Base-by-base conservation (phyloP, 2,113 vertebrate species). In the Oceanites oceanicus region DNA sequence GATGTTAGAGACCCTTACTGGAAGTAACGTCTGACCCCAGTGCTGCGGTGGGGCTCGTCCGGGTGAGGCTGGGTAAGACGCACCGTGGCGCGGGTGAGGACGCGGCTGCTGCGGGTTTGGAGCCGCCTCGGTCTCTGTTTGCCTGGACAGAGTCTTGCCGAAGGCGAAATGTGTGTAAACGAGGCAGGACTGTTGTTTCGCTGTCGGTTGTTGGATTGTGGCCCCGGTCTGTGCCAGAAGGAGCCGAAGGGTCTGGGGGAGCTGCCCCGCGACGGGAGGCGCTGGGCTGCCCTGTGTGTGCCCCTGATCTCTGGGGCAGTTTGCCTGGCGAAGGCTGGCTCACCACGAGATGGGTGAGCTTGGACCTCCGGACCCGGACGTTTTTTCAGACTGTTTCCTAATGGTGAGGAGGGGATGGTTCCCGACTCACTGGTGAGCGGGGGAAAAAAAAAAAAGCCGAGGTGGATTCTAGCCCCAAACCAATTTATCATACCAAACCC, bases 281-380 rank as follows among this genome's bases (percentile, higher is more conserved):
- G 8, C n/a, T 47, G 56, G 55, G 49, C 56, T 40, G 84, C 22
- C 42, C 49, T 1, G 14, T 30, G 52, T 2, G 8, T n/a, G n/a
- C n/a, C 15, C 1, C 18, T 3, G 52, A 12, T 5, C 11, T 1
- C 2, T 2, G 5, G 1, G 26, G 59, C 34, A 12, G 52, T 13
- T 32, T 36, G 40, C 36, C 52, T 10, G 11, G 53, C 7, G 5
- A 40, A 23, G 81, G 27, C 17, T 32, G 42, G 9, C 55, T 17
- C 10, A 4, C 19, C 8, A 4, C 4, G 34, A 22, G 32, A 3
- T 3, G 1, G n/a, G 42, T n/a, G 78, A 84, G 38, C 40, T 30
- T 11, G 61, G 53, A 15, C 36, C 19, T 42, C 36, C 86, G 23
- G 45, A 6, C 20, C 20, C 9, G 0, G 9, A 7, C 2, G 3